phyloP scores from a whole-genome alignment of 2,113 vertebrate genomes.

The Notiomystis cincta region DNA sequence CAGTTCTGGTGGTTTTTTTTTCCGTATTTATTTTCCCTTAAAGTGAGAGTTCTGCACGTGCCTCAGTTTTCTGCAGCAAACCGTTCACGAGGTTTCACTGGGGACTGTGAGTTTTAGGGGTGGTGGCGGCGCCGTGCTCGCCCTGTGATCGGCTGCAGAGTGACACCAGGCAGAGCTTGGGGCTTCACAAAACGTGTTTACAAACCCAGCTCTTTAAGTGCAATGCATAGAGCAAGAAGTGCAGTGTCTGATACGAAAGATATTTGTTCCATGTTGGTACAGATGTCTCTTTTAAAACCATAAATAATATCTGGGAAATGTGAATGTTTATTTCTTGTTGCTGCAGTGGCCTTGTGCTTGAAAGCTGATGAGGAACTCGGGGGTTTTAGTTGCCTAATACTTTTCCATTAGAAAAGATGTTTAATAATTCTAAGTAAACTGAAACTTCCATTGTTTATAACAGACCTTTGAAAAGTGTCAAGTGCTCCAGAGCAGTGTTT shows the following conservation, averaged over 20 bases:
- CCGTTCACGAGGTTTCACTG: fast-evolving
- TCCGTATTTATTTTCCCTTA: not conserved
- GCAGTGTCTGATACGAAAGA: not conserved
- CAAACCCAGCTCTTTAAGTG: not conserved
- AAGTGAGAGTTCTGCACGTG: fast-evolving
- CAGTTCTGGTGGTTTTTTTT: not conserved
- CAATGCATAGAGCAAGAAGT: fast-evolving
- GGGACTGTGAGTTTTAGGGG: not conserved
- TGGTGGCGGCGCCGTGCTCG: not conserved
- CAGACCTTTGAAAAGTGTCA: conserved; percentile 56
- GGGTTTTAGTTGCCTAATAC: conserved; percentile 44
- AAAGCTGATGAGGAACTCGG: not conserved
- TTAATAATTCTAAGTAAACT: conserved; percentile 52
- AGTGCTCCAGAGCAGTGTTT: conserved; percentile 51
- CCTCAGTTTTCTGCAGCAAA: not conserved
- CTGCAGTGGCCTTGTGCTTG: not conserved
- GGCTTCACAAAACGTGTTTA: not conserved
- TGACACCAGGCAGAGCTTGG: not conserved
- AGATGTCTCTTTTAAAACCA: not conserved
- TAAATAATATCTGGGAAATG: not conserved
- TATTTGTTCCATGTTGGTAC: fast-evolving
- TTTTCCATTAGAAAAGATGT: conserved; percentile 64
- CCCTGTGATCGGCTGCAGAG: not conserved
- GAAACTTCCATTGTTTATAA: conserved; percentile 58
- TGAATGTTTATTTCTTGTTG: conserved; percentile 17